Evolutionary conservation across 1,140 invertebrate species (phyloP).

Genomic region (Yoshiicerus persimilis): DNA sequence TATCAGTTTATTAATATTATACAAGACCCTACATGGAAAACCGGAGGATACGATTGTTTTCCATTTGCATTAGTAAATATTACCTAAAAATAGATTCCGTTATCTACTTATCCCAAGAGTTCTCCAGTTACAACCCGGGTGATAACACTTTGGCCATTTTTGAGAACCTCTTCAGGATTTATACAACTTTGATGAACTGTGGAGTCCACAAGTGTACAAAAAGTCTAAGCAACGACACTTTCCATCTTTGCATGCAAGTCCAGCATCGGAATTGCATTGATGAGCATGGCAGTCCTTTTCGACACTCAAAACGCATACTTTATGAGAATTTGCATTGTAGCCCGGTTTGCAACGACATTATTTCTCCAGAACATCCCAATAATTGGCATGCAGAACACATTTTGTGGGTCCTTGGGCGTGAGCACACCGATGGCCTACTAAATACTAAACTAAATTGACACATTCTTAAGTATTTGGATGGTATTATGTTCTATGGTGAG

Average conservation of each 20-base stretch:
- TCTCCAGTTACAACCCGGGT: neutral
- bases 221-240: constrained; percentile 26
- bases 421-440: constrained; percentile 8
- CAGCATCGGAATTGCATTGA: constrained; percentile 24
- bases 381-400: constrained; percentile 23
- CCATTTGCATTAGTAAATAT: too few species aligned
- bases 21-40: too few species aligned
- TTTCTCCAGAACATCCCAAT: neutral
- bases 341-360: constrained; percentile 23
- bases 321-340: neutral
- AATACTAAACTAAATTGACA: too few species aligned
- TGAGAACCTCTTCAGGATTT: constrained; percentile 20
- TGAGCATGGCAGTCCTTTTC: neutral
- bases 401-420: neutral
- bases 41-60: too few species aligned
- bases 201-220: neutral
- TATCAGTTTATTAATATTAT: too few species aligned
- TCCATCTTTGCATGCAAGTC: constrained; percentile 18
- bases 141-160: neutral
- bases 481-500: neutral
- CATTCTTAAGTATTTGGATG: neutral
- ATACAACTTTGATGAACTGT: neutral
- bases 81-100: too few species aligned
- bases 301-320: neutral
- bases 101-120: neutral